A percentile compares a stretch with the other conserved stretches of the same genome.
phyloP scores from a whole-genome alignment of 2,888 invertebrate genomes.

The Acanthosepion esculentum region DNA sequence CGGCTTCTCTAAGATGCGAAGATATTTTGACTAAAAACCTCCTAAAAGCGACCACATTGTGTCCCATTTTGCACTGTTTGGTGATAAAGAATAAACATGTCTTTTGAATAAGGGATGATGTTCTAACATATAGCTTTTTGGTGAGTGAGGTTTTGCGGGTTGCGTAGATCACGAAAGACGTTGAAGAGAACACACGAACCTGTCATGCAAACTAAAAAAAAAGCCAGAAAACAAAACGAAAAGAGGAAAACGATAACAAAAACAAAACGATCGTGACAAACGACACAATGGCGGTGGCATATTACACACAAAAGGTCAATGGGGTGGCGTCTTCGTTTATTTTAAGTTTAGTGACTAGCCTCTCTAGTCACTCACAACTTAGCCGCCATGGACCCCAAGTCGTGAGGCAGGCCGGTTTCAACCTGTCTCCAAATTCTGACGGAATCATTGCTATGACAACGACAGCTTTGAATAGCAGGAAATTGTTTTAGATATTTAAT shows the following conservation, averaged over 20 bases:
- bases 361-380: not conserved
- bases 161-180: not conserved
- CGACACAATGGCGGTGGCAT: not conserved
- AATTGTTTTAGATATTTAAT: not conserved
- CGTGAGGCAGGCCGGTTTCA: not conserved
- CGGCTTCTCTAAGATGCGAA: too few species aligned
- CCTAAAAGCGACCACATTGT: too few species aligned
- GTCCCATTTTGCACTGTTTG: not conserved
- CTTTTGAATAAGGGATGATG: not conserved
- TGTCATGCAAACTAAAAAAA: not conserved
- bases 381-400: not conserved
- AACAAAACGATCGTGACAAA: not conserved
- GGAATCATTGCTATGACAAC: conserved; percentile 16
- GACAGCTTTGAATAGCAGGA: not conserved
- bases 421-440: conserved; percentile 11
- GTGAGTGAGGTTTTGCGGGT: not conserved
- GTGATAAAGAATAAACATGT: not conserved
- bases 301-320: not conserved
- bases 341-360: not conserved
- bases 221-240: too few species aligned
- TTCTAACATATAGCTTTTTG: not conserved
- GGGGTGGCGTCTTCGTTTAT: conserved; percentile 1
- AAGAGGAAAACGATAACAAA: too few species aligned
- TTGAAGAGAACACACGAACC: not conserved
- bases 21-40: too few species aligned